A percentile compares a stretch with the other conserved stretches of the same genome.
Evolutionary conservation across 2,888 invertebrate genomes (phyloP).

Genomic region (Deroplatys truncata): DNA sequence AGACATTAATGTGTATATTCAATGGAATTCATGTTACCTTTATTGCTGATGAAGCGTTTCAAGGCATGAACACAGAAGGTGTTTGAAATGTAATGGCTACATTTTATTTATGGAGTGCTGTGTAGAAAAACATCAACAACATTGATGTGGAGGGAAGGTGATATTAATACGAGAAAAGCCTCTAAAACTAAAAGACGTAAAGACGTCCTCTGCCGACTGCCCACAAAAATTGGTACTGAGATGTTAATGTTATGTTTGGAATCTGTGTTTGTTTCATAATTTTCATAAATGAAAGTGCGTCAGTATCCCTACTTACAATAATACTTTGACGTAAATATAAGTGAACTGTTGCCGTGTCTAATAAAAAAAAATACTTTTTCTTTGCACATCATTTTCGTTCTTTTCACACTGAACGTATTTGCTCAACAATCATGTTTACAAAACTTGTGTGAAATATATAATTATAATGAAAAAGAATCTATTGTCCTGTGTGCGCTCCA

Average conservation of each 20-base stretch:
- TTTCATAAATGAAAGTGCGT: not conserved
- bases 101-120: no score
- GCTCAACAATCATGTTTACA: constrained; percentile 29
- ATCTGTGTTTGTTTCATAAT: not conserved
- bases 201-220: not conserved
- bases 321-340: not conserved
- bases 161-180: not conserved
- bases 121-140: no score
- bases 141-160: not conserved
- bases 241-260: not conserved
- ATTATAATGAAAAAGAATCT: constrained; percentile 19
- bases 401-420: constrained; percentile 30
- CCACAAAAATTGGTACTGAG: not conserved
- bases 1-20: no score
- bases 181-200: not conserved
- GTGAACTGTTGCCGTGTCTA: not conserved
- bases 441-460: constrained; percentile 23
- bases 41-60: no score
- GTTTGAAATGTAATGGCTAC: no score
- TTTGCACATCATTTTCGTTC: constrained; percentile 14
- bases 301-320: not conserved
- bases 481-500: constrained; percentile 30
- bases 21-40: no score
- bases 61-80: no score
- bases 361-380: not conserved